Evolutionary conservation across 2,888 invertebrate species (phyloP), one percentile per base, ranked within the genome.

Genomic region (Meiosimyza platycephala): DNA sequence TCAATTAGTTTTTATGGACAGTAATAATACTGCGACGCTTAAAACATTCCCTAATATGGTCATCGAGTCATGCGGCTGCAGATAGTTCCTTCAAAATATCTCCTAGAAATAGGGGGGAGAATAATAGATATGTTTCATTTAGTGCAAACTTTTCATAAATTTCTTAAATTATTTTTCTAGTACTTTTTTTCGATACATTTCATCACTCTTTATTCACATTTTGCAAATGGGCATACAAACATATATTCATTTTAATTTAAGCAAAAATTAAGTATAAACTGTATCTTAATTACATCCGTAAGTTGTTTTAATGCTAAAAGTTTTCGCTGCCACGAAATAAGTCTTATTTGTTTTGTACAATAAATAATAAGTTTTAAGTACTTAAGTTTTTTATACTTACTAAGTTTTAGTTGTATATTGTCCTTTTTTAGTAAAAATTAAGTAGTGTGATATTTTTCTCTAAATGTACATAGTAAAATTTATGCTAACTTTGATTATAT

Each of bases 41-140:
- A 94, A 93, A 82, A 92, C 92, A 1, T 86, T 96, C 74, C 94
- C 95, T 0, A 95, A 96, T 81, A 96, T 96, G 95, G 93, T 95
- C 55, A 95, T 96, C n/a, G 95, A 95, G 79, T 92, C 94, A 7
- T 96, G 96, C 84, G 96, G 95, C 18, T 96, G 96, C 83, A 93
- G 94, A 93, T 95, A 88, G 89, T 81, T 75, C 33, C 6, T 40
- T 40, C 9, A 40, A 40, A 40, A 40, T 40, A 40, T 9, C 40
- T 40, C 40, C 40, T 40, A 15, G 12, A 28, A 18, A 16, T 51
- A 15, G 51, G 18, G 12, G n/a, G 13, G 22, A 51, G 51, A 65
- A 51, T 52, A 52, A 52, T 51, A 65, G 22, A 65, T 12, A 15
- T 50, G 13, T 13, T 33, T 50, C 47, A 28, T 15, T 51, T 50